Evolutionary conservation across 2,888 invertebrate genomes (phyloP).

Genomic region (Nephrotoma appendiculata): DNA sequence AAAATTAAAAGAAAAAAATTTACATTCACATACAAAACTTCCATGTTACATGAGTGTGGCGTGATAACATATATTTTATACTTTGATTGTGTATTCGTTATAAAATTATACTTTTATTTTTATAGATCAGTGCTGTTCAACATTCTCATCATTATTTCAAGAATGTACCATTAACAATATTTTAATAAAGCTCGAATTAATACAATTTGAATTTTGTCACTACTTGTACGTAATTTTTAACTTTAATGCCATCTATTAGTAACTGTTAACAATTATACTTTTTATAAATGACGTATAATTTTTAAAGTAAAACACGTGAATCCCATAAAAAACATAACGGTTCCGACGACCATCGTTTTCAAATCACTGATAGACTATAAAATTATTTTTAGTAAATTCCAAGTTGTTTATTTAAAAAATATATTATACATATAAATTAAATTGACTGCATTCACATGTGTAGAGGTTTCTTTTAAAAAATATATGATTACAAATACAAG

Average conservation of each 20-base stretch:
- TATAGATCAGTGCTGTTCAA: background rate
- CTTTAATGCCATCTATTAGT: too few species aligned
- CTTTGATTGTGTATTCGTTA: background rate
- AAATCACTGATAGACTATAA: too few species aligned
- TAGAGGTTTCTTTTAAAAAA: background rate
- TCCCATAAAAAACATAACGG: too few species aligned
- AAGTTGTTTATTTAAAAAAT: background rate
- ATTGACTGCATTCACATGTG: background rate
- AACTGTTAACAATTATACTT: too few species aligned
- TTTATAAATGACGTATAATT: too few species aligned
- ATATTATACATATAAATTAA: background rate
- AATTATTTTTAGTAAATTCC: background rate
- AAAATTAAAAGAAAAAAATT: background rate
- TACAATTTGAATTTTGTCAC: too few species aligned
- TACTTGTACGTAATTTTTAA: too few species aligned
- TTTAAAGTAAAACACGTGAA: too few species aligned
- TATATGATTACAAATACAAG: background rate
- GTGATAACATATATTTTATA: background rate
- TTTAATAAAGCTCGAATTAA: too few species aligned
- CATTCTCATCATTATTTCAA: background rate
- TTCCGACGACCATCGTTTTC: too few species aligned
- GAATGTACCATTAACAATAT: too few species aligned
- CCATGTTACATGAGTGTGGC: background rate
- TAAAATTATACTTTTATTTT: background rate
- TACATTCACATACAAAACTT: background rate